Base-by-base conservation (phyloP, 2,113 vertebrate genomes). In the Malurus alboscapulatus region DNA sequence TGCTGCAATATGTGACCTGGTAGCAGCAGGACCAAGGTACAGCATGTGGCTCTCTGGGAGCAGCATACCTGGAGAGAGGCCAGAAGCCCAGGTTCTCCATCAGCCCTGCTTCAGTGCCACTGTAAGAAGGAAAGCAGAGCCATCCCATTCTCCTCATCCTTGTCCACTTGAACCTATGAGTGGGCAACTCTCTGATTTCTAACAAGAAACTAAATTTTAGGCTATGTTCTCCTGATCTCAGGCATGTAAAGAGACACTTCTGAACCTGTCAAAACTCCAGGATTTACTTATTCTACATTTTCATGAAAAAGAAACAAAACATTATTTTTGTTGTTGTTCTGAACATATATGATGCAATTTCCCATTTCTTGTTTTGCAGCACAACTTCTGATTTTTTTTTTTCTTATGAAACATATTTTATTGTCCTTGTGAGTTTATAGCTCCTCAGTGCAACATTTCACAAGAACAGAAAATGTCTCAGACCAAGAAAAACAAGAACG, bases 111-210 rank as follows among this genome's bases (percentile, higher is more conserved):
- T 45, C 10, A 21, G 7, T 13, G 11, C 24, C n/a, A 12, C 32
- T 84, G 7, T 18, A 21, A 55, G 47, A 59, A 84, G 32, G 34
- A 44, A 22, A n/a, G 5, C 2, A 38, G 29, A 20, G 25, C 9
- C 34, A 36, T 30, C 19, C 6, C 19, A 16, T 51, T 47, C 45
- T 42, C 24, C 53, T 67, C 66, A 58, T 42, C 14, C 34, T 75
- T 72, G 7, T 68, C 88, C 21, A 47, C 6, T 3, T 2, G 3
- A 6, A 34, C 0, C 1, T 5, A 29, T 2, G 10, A 17, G 9
- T 24, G 32, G 55, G 11, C 36, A 87, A 30, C 7, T 69, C 10
- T 34, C 27, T 82, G 21, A 45, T 9, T 75, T 90, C 16, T 20
- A 72, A 1, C 5, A 47, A 38, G 12, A 18, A 79, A 51, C 17